Evolutionary conservation across 2,888 invertebrate genomes (phyloP), one percentile per base, ranked within the genome.

Genomic region (Aquatica leii): DNA sequence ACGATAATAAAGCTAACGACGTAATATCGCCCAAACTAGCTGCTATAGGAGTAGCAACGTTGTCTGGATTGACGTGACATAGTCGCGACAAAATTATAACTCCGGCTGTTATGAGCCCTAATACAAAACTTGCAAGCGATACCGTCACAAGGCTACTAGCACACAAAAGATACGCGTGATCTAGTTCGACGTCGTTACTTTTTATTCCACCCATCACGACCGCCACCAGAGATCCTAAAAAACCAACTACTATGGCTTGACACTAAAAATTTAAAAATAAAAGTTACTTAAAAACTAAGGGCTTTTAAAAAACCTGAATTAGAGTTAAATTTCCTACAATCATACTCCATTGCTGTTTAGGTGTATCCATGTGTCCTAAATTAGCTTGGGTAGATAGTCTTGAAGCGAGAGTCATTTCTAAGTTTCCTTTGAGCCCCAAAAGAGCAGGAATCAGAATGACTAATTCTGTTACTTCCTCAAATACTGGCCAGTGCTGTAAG

Each of bases 331-430:
- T 92, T 65, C 90, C 90, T 20, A 87, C 83, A 69, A 91, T 88
- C 85, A 90, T 89, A 71, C 83, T 83, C 81, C 86, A 83, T 72
- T 87, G 85, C 71, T 90, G 87, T 71, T 86, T 85, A 3, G 84
- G 80, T 24, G 86, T 85, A 75, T 92, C 90, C 88, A 92, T 89
- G 75, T 90, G 88, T 9, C 92, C 92, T 66, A 92, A 82, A 81
- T 93, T 91, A 8, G 91, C 87, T 82, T 91, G 90, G 0, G 93
- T 93, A 6, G 92, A 92, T 6, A 93, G 82, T 59, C 93, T 83
- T 14, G 92, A 91, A 0, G 93, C 92, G 62, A 93, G 80, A 0
- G 92, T 93, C 92, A 93, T 93, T 80, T 93, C 93, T 69, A 93
- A 82, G 77, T 93, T 93, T 18, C 93, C 93, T 80, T 93, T 93